Conservation (phyloP, 30 jellyfish, hydroid and myxozoan genomes). For the Turritopsis rubra region DNA sequence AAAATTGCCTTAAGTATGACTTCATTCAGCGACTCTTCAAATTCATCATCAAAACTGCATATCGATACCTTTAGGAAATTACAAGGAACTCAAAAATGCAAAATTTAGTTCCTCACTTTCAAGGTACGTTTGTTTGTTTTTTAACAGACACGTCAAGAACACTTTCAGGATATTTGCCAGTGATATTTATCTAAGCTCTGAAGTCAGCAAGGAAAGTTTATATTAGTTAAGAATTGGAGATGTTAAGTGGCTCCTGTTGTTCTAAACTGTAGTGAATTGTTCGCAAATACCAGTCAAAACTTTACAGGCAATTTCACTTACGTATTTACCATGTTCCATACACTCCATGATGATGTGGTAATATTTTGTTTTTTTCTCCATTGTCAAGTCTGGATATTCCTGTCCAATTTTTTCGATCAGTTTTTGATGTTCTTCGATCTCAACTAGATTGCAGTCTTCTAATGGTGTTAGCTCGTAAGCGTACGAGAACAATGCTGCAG, state of each 20-base stretch:
- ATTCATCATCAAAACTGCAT: background rate
- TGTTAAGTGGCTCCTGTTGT: too few relatives aligned
- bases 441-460: constrained; percentile 14
- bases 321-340: background rate
- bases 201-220: too few relatives aligned
- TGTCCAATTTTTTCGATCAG: background rate
- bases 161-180: too few relatives aligned
- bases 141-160: too few relatives aligned
- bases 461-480: constrained; percentile 7
- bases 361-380: background rate
- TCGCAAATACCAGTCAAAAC: too few relatives aligned
- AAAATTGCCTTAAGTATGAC: background rate
- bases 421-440: constrained; percentile 11
- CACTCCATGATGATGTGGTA: background rate
- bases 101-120: too few relatives aligned
- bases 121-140: too few relatives aligned
- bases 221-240: too few relatives aligned
- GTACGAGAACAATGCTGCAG: background rate
- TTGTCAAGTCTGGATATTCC: constrained; percentile 11
- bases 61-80: background rate
- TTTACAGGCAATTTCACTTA: too few relatives aligned
- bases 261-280: too few relatives aligned
- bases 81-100: too few relatives aligned
- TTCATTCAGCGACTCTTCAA: background rate
- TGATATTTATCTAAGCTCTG: too few relatives aligned